Percentiles rank a stretch among this genome's conserved stretches.
These are phyloP conservation scores for Paramisgurnus dabryanus DNA, from an alignment of 2,113 vertebrate genomes.

Conservation along the genomic window DNA sequence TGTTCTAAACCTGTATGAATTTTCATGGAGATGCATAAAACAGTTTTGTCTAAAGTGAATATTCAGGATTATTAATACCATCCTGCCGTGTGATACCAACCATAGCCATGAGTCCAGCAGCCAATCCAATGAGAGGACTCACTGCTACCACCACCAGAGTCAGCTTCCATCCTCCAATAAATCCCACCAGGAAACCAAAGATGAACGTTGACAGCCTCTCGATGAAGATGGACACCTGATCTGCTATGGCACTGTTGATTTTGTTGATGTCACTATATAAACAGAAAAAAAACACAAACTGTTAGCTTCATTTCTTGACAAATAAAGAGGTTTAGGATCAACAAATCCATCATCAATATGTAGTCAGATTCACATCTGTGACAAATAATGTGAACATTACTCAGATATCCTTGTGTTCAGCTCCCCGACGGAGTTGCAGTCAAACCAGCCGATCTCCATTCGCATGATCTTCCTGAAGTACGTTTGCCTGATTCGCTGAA, in stretches of 20 bases:
- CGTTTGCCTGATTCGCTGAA: conserved; percentile 66
- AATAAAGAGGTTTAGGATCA: neutral
- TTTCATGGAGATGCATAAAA: too few relatives aligned
- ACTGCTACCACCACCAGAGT: conserved; percentile 77
- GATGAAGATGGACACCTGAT: conserved; percentile 76
- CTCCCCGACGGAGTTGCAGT: conserved; percentile 77
- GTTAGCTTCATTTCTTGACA: neutral
- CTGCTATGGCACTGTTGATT: conserved; percentile 77
- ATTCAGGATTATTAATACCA: too few relatives aligned
- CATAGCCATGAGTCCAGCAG: conserved; percentile 75
- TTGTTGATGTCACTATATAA: conserved; percentile 74
- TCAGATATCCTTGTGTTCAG: conserved; percentile 79
- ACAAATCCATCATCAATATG: neutral
- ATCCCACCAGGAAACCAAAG: conserved; percentile 77
- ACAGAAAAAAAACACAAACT: conserved; percentile 25
- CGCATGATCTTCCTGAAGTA: conserved; percentile 78
- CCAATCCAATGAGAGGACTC: conserved; percentile 75
- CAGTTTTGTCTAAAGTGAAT: too few relatives aligned
- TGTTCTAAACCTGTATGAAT: too few relatives aligned
- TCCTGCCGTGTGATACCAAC: conserved; percentile 53
- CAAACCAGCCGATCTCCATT: conserved; percentile 82
- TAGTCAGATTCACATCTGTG: neutral
- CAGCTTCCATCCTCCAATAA: conserved; percentile 78
- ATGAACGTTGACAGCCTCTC: conserved; percentile 75
- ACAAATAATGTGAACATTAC: conserved; percentile 57